Conservation (phyloP, 2,888 invertebrate genomes). For the Euphydryas editha region DNA sequence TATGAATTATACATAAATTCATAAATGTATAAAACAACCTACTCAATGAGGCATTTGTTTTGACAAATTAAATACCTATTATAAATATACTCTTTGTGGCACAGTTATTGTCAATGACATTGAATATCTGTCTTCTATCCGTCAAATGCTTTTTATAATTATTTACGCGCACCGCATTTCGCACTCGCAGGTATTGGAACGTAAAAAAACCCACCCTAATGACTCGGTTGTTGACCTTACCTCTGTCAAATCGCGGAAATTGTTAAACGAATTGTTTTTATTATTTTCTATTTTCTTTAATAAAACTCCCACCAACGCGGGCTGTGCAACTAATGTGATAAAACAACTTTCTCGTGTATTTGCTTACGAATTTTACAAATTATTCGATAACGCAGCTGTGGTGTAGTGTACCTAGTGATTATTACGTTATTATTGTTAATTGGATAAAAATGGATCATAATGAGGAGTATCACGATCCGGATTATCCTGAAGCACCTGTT, state of each 20-base stretch:
- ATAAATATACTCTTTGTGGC: neutral
- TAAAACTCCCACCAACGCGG: slow-evolving; percentile 13
- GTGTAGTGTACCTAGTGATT: neutral
- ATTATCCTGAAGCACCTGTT: slow-evolving; percentile 72
- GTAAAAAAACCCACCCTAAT: slow-evolving; percentile 45
- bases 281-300: slow-evolving; percentile 19
- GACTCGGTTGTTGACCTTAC: slow-evolving; percentile 75
- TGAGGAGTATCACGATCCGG: slow-evolving; percentile 84
- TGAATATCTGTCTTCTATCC: slow-evolving; percentile 14
- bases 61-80: neutral
- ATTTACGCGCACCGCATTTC: slow-evolving; percentile 4
- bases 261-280: slow-evolving; percentile 49
- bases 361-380: slow-evolving; percentile 42
- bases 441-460: slow-evolving; percentile 64
- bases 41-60: neutral
- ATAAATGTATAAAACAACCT: neutral
- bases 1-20: neutral
- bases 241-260: slow-evolving; percentile 72
- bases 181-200: slow-evolving; percentile 34
- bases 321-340: slow-evolving; percentile 39
- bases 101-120: slow-evolving; percentile 12
- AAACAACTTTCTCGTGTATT: slow-evolving; percentile 47
- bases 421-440: slow-evolving; percentile 16
- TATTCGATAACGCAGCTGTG: slow-evolving; percentile 30
- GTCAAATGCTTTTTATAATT: neutral